Conservation (phyloP, 2,113 vertebrate genomes). For the Baryphthengus martii region DNA sequence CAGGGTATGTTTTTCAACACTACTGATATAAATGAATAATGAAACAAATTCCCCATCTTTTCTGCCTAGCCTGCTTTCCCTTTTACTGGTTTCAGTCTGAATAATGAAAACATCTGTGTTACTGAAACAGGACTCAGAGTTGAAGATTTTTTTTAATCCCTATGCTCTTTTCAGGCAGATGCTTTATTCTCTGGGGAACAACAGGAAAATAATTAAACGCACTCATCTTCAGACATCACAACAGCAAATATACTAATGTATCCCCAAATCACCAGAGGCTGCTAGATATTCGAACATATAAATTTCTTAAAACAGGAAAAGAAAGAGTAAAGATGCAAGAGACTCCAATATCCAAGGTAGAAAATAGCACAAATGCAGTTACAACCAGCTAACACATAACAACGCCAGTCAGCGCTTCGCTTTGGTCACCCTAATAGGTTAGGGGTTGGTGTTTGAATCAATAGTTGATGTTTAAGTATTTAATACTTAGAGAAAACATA, state of each 20-base stretch:
- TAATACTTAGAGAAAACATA: not conserved
- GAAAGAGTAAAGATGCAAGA: not conserved
- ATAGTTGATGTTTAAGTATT: not conserved
- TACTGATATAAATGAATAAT: slow-evolving; percentile 4
- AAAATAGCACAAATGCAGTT: not conserved
- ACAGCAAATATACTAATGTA: not conserved
- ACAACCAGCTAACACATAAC: not conserved
- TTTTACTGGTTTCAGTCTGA: not conserved
- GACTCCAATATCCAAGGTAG: not conserved
- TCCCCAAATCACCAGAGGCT: not conserved
- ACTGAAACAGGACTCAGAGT: not conserved
- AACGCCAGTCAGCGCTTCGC: not conserved
- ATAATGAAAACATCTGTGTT: not conserved
- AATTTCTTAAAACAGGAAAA: not conserved
- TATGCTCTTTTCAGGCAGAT: not conserved
- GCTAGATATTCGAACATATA: not conserved
- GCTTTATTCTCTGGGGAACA: slow-evolving; percentile 2
- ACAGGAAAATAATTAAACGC: slow-evolving; percentile 31
- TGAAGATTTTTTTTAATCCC: not conserved
- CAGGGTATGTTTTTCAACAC: not conserved
- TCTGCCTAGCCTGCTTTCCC: not conserved
- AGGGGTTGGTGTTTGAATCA: not conserved
- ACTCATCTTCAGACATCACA: slow-evolving; percentile 3
- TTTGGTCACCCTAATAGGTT: not conserved
- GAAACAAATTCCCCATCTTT: not conserved